Base-by-base conservation (phyloP, 2,888 invertebrate species). In the Acanthosoma haemorrhoidale region DNA sequence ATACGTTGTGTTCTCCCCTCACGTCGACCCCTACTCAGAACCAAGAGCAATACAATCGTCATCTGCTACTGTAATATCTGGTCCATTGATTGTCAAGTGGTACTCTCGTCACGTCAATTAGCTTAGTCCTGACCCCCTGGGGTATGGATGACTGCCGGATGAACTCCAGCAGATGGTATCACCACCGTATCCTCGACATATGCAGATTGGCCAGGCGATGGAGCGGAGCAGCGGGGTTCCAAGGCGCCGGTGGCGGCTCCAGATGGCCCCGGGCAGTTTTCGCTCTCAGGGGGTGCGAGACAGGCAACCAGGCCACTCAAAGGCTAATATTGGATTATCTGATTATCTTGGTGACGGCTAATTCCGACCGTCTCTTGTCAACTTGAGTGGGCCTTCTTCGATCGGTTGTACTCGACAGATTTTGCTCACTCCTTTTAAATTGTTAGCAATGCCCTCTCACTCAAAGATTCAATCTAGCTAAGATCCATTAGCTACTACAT, bases 241-340 rank as follows among this genome's bases (percentile, higher is more conserved):
- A n/a, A 51, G 25, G n/a, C 18, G 21, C 43, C n/a, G n/a, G n/a
- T n/a, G n/a, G n/a, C n/a, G n/a, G n/a, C n/a, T n/a, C n/a, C n/a
- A 43, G 43, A 43, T 43, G 43, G 43, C 6, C 13, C 4, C 13
- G 18, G 11, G 25, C 43, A 43, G 25, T n/a, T n/a, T n/a, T n/a
- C n/a, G n/a, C n/a, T n/a, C n/a, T n/a, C n/a, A n/a, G n/a, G n/a
- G n/a, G n/a, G n/a, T n/a, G n/a, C n/a, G n/a, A n/a, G n/a, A n/a
- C 25, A 21, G 25, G 43, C 13, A n/a, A 51, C 25, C 51, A 13
- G 4, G 21, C 21, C 51, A 2, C 21, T 11, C 25, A 2, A n/a
- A n/a, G 25, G n/a, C 51, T 25, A 51, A 51, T 51, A 51, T 51
- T 51, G 51, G 29, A 25, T 51, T 51, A 51, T 21, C 51, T 51